Evolutionary conservation across 2,797 vertebrate genomes (phyloP).

Genomic region (Cygnus olor): DNA sequence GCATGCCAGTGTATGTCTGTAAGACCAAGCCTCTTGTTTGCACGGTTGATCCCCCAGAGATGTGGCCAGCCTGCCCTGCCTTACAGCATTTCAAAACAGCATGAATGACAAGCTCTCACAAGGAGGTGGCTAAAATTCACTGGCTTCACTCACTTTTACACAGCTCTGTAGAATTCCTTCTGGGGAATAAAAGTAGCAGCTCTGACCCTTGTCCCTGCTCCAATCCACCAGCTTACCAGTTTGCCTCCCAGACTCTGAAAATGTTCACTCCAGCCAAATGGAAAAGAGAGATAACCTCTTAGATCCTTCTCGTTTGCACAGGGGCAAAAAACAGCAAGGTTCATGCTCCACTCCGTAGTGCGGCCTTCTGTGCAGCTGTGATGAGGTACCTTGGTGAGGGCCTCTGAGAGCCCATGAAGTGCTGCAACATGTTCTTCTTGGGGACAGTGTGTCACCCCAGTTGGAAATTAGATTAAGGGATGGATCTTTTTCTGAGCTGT

Average conservation of each 20-base stretch:
- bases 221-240: neutral
- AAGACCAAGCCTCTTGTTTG: neutral
- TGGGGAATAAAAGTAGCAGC: neutral
- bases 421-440: neutral
- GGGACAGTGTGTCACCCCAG: neutral
- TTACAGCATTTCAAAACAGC: neutral
- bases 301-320: neutral
- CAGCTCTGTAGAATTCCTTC: neutral
- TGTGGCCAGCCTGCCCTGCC: neutral
- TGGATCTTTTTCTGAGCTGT: neutral
- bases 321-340: neutral
- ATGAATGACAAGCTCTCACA: neutral
- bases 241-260: neutral
- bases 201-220: neutral
- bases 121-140: neutral
- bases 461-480: neutral
- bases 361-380: neutral
- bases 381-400: neutral
- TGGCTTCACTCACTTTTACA: neutral
- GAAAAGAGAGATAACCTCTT: neutral
- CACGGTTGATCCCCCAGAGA: neutral
- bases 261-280: neutral
- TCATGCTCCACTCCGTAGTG: neutral
- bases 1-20: accelerated
- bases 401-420: neutral